Conservation (phyloP, 1,140 invertebrate genomes). For the Brachystomella parvula region DNA sequence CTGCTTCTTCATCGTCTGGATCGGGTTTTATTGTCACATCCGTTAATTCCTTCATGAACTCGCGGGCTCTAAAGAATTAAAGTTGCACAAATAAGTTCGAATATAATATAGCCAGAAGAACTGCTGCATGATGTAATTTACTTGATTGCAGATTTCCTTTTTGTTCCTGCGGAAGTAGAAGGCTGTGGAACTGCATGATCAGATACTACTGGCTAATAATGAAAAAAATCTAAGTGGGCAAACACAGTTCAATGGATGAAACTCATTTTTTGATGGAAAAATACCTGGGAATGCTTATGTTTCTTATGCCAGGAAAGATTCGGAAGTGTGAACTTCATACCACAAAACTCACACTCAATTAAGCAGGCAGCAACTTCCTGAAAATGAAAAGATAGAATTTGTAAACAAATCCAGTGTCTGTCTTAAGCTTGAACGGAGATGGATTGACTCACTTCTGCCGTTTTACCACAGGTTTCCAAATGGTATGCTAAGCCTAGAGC, state of each 20-base stretch:
- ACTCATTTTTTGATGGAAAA: too few relatives aligned
- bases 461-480: slow-evolving; percentile 13
- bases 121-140: neutral
- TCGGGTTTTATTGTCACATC: neutral
- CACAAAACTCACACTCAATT: slow-evolving; percentile 27
- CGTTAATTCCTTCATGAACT: neutral
- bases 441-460: neutral
- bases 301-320: slow-evolving; percentile 24
- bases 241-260: too few relatives aligned
- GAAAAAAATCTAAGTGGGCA: too few relatives aligned
- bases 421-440: too few relatives aligned
- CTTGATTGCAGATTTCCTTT: slow-evolving; percentile 8
- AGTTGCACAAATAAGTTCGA: neutral
- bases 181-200: neutral
- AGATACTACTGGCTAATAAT: too few relatives aligned
- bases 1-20: neutral
- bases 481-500: slow-evolving; percentile 17
- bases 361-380: slow-evolving; percentile 24
- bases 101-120: neutral
- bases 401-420: too few relatives aligned
- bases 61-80: slow-evolving; percentile 8
- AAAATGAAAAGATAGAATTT: slow-evolving; percentile 12
- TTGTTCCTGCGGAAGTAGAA: neutral
- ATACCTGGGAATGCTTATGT: too few relatives aligned
- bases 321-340: slow-evolving; percentile 14